These are phyloP conservation scores for Bombyx mori DNA, from an alignment of 1,140 invertebrate species.

Conservation along the genomic window DNA sequence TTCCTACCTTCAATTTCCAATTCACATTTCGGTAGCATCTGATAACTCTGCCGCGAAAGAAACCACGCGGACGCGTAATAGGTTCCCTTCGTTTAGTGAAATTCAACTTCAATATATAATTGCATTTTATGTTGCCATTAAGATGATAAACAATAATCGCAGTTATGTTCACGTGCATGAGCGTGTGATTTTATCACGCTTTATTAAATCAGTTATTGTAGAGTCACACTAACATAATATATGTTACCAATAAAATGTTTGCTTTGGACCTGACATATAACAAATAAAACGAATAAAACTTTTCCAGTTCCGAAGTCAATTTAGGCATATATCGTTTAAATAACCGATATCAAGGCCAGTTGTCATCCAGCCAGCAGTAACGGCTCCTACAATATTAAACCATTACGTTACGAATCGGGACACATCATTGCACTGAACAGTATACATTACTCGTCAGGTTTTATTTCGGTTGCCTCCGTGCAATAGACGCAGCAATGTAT, in stretches of 20 bases:
- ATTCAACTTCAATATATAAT: too few species aligned
- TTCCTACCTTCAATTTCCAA: too few species aligned
- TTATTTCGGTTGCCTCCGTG: conserved; percentile 1
- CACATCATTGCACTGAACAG: conserved; percentile 4
- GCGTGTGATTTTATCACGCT: too few species aligned
- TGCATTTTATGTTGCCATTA: too few species aligned
- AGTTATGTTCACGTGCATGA: too few species aligned
- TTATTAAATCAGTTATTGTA: too few species aligned
- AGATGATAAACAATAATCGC: too few species aligned
- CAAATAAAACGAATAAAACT: conserved; percentile 27
- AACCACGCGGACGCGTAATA: too few species aligned
- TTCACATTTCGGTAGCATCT: conserved; percentile 11
- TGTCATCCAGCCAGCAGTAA: conserved; percentile 33
- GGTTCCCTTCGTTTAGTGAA: too few species aligned
- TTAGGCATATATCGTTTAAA: conserved; percentile 46
- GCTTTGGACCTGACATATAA: background rate
- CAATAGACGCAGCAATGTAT: conserved; percentile 14
- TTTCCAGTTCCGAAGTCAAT: conserved; percentile 41
- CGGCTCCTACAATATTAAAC: conserved; percentile 22
- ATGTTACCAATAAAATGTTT: background rate
- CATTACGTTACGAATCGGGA: conserved; percentile 16
- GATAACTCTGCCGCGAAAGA: too few species aligned
- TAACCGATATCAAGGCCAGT: conserved; percentile 47
- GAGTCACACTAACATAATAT: too few species aligned
- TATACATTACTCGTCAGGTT: conserved; percentile 14